These are phyloP conservation scores for Hedya salicella DNA, from an alignment of 2,888 invertebrate species.

Conservation along the genomic window DNA sequence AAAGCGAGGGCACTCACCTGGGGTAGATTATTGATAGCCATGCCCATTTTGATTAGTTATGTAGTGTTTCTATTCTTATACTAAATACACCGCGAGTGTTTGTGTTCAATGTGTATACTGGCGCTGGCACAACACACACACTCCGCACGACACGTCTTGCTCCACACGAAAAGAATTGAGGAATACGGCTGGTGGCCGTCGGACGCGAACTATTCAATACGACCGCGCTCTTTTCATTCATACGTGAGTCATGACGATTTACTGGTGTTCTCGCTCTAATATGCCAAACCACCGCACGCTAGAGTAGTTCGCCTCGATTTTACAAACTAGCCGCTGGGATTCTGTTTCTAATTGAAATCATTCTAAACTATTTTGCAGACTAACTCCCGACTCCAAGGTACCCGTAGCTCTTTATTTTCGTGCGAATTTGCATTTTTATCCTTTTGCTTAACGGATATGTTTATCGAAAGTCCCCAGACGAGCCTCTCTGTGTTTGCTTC, in stretches of 20 bases:
- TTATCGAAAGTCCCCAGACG: slow-evolving; percentile 79
- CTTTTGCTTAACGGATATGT: slow-evolving; percentile 40
- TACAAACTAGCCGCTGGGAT: slow-evolving; percentile 8
- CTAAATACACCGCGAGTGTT: slow-evolving; percentile 58
- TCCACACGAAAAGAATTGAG: slow-evolving; percentile 71
- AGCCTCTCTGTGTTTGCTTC: slow-evolving; percentile 84
- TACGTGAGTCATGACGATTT: slow-evolving; percentile 62
- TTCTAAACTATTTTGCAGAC: slow-evolving; percentile 27
- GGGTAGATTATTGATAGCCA: slow-evolving; percentile 76
- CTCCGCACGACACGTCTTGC: slow-evolving; percentile 69
- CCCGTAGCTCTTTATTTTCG: background rate
- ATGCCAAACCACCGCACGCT: slow-evolving; percentile 47
- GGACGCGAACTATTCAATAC: slow-evolving; percentile 60
- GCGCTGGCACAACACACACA: slow-evolving; percentile 40
- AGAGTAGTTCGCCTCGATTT: slow-evolving; percentile 49
- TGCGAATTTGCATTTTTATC: slow-evolving; percentile 16
- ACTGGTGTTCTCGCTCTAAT: slow-evolving; percentile 68
- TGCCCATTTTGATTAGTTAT: slow-evolving; percentile 70
- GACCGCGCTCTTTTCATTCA: slow-evolving; percentile 70
- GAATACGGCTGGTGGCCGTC: slow-evolving; percentile 65
- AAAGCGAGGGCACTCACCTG: slow-evolving; percentile 63
- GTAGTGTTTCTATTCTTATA: slow-evolving; percentile 50
- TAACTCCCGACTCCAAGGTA: slow-evolving; percentile 6
- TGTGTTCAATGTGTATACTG: slow-evolving; percentile 33
- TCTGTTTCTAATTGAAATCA: slow-evolving; percentile 26